Evolutionary conservation across 92 coral and sea anemone genomes (phyloP), one percentile per base, ranked within the genome.

Genomic region (Porites evermanni): DNA sequence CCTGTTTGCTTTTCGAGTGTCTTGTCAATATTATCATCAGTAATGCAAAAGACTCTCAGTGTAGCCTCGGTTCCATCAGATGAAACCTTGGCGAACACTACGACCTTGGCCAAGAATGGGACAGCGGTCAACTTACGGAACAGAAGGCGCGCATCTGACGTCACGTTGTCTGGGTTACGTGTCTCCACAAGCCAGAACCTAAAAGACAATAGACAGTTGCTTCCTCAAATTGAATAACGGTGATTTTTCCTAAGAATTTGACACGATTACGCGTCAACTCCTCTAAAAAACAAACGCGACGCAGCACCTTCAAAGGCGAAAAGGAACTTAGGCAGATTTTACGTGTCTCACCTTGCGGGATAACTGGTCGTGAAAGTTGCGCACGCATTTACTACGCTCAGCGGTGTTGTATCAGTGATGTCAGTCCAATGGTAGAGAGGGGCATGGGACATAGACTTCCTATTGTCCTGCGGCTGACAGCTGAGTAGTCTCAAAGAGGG

Each of bases 171-270:
- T 52, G 92, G 98, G 91, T 95, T 97, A 85, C 96, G 91, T 7
- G 99, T 97, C 75, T 97, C 99, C 32, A 97, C 84, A 69, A 97
- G 92, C 95, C 99, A 97, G 91, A 93, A 97, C 70, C 99, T 97
- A 60, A 10, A 12, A 24, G 12, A 56, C 58, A 70, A 18, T n/a
- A 70, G n/a, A 32, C 44, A 58, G 38, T 14, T 26, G 23, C 68
- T 50, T 9, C 10, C 47, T 38, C 47, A 38, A 38, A 38, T 38
- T 4, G 47, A 38, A 38, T 38, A 38, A 38, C 47, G 47, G 47
- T 3, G 47, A 38, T 38, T 38, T 38, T 38, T 38, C 5, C 0
- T 38, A 38, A 38, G 6, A 38, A 38, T 38, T 38, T 38, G 47
- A 38, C 47, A 38, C 47, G 47, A 38, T 3, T 38, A 38, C 6